Conservation (phyloP, 1,140 invertebrate genomes). For the Drosophila sucinea region DNA sequence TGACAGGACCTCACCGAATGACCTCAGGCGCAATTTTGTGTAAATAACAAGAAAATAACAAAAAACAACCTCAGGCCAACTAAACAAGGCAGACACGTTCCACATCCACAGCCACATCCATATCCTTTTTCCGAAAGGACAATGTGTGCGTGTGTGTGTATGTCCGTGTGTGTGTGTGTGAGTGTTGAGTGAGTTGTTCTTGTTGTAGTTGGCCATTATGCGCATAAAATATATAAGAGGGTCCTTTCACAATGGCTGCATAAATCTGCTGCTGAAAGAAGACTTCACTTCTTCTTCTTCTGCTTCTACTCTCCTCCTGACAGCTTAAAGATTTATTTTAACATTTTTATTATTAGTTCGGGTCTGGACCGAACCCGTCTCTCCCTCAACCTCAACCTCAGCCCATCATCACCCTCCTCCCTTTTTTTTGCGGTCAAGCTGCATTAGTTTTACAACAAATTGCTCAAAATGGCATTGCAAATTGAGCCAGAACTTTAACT, state of each 20-base stretch:
- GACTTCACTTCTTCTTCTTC: slow-evolving; percentile 1
- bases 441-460: slow-evolving; percentile 66
- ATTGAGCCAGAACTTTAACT: slow-evolving; percentile 69
- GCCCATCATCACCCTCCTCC: neutral
- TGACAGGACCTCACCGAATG: slow-evolving; percentile 66
- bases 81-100: slow-evolving; percentile 31
- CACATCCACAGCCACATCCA: slow-evolving; percentile 23
- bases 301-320: slow-evolving; percentile 9
- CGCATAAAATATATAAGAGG: slow-evolving; percentile 81
- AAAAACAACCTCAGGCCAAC: slow-evolving; percentile 67
- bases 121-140: slow-evolving; percentile 47
- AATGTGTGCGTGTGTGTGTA: slow-evolving; percentile 24
- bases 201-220: slow-evolving; percentile 74
- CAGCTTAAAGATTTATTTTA: slow-evolving; percentile 70
- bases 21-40: slow-evolving; percentile 77
- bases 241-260: slow-evolving; percentile 78
- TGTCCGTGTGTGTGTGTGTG: slow-evolving; percentile 19
- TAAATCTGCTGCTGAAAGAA: slow-evolving; percentile 54
- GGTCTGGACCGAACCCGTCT: slow-evolving; percentile 12
- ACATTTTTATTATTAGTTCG: slow-evolving; percentile 79
- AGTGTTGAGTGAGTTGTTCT: slow-evolving; percentile 18
- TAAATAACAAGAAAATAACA: slow-evolving; percentile 80
- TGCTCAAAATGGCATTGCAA: slow-evolving; percentile 72
- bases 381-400: neutral
- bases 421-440: slow-evolving; percentile 65